A percentile compares a stretch with the other conserved stretches of the same genome.
Conservation (phyloP, 64 coral and sea anemone species). For the Porites lutea region DNA sequence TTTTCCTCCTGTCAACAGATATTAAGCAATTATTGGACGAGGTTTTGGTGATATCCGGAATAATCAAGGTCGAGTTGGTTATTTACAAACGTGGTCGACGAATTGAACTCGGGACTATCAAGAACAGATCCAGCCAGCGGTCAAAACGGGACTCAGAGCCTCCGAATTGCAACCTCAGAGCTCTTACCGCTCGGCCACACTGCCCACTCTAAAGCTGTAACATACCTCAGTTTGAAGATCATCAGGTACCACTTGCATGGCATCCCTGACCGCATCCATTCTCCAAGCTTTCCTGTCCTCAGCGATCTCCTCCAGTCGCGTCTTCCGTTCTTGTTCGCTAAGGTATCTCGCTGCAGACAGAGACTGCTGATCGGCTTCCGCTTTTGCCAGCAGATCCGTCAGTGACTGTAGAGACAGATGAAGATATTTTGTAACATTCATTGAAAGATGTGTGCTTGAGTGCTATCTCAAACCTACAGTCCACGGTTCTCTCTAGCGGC, state of each 20-base stretch:
- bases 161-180: no score
- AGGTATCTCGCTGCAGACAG: slow-evolving; percentile 83
- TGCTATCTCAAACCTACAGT: no score
- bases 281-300: slow-evolving; percentile 83
- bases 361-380: slow-evolving; percentile 75
- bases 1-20: slow-evolving; percentile 75
- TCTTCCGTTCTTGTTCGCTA: slow-evolving; percentile 41
- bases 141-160: no score
- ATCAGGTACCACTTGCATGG: slow-evolving; percentile 83
- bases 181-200: no score
- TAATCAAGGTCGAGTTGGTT: no score
- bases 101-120: no score
- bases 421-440: neutral
- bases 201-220: no score
- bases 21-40: neutral
- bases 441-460: no score
- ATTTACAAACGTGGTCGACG: no score
- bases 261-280: slow-evolving; percentile 68
- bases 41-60: no score
- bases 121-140: no score
- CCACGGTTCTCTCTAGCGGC: no score
- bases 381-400: slow-evolving; percentile 70
- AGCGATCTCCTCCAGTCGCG: slow-evolving; percentile 69
- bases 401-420: slow-evolving; percentile 45
- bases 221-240: slow-evolving; percentile 78